These are phyloP conservation scores for Neodontobutis hainanensis DNA, from an alignment of 2,113 vertebrate genomes.

Conservation along the genomic window DNA sequence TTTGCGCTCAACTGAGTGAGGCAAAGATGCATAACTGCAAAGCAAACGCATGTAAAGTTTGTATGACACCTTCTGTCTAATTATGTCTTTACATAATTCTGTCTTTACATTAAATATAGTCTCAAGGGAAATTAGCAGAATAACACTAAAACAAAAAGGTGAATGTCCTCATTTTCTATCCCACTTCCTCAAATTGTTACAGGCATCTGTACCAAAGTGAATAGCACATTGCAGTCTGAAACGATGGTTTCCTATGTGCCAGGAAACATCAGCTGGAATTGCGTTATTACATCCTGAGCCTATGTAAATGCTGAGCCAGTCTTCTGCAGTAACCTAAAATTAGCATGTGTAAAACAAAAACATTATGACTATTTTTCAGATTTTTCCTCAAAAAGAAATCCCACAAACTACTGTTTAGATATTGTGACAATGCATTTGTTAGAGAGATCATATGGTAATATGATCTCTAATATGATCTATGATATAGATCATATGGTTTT, in stretches of 20 bases:
- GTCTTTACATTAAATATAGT: not conserved
- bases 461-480: no score
- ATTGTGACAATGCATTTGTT: no score
- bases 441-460: no score
- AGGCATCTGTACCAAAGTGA: constrained; percentile 23
- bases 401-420: no score
- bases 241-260: constrained; percentile 32
- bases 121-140: not conserved
- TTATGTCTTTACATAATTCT: not conserved
- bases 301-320: constrained; percentile 5
- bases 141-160: constrained; percentile 2
- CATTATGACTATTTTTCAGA: no score
- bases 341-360: constrained; percentile 9
- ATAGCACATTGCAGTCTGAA: constrained; percentile 5
- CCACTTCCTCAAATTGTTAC: constrained; percentile 63
- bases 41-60: not conserved
- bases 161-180: constrained; percentile 4
- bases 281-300: constrained; percentile 11
- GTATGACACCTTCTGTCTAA: not conserved
- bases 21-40: constrained; percentile 45
- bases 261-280: constrained; percentile 44
- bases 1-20: fast-evolving
- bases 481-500: not conserved
- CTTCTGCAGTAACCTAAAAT: constrained; percentile 20
- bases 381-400: no score